Evolutionary conservation across 64 coral and sea anemone genomes (phyloP).

Genomic region (Stichodactyla helianthus): DNA sequence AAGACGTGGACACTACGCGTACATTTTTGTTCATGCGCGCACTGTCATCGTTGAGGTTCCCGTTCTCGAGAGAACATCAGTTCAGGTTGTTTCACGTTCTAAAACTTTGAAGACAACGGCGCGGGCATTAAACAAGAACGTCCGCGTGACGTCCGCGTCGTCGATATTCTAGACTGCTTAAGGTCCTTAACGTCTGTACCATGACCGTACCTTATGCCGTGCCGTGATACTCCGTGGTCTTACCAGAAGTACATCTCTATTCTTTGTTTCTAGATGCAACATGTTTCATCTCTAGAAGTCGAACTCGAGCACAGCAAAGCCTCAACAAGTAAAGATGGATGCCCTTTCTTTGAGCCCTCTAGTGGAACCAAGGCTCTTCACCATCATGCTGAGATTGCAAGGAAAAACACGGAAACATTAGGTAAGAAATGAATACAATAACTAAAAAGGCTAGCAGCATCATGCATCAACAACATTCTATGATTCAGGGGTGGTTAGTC

Average conservation of each 20-base stretch:
- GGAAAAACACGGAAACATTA: conserved; percentile 55
- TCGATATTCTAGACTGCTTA: too few species aligned
- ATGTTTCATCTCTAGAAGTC: conserved; percentile 58
- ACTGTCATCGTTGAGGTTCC: too few species aligned
- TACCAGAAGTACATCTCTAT: not conserved
- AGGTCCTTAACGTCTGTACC: too few species aligned
- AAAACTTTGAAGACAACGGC: too few species aligned
- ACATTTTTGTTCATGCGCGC: too few species aligned
- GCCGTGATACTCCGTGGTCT: not conserved
- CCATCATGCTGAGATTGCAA: conserved; percentile 62
- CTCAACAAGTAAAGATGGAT: conserved; percentile 49
- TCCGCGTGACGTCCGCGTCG: too few species aligned
- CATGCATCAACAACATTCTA: not conserved
- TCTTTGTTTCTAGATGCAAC: conserved; percentile 42
- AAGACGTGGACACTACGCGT: too few species aligned
- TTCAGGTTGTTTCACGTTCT: too few species aligned
- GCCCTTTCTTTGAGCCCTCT: conserved; percentile 65
- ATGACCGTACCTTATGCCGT: too few species aligned
- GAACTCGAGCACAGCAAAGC: conserved; percentile 50
- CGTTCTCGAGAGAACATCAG: too few species aligned
- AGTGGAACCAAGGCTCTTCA: conserved; percentile 68
- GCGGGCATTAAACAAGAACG: too few species aligned
- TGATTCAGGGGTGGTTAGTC: too few species aligned
- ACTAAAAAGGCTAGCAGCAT: not conserved
- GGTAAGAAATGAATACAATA: conserved; percentile 25